A percentile compares a stretch with the other conserved stretches of the same genome.
Evolutionary conservation across 2,797 vertebrate species (phyloP).

Genomic region (Phrynocephalus vlangalii): DNA sequence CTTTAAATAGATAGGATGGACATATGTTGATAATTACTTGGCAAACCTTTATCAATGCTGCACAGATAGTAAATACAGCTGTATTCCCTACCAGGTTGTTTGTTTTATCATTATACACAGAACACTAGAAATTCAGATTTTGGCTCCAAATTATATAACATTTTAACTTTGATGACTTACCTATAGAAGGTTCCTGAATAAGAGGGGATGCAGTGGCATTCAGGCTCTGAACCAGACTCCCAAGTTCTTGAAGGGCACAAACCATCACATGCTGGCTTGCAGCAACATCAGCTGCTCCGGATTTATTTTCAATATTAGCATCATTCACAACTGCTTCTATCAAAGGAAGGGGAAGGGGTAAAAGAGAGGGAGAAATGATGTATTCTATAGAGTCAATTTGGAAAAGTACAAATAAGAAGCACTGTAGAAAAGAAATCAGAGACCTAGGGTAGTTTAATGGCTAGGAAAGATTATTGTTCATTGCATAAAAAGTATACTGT

Average conservation of each 20-base stretch:
- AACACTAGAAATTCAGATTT: background rate
- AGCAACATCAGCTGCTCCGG: conserved; percentile 91
- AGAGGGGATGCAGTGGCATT: conserved; percentile 96
- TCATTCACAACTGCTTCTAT: conserved; percentile 96
- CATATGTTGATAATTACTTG: background rate
- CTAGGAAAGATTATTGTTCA: background rate
- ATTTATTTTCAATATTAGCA: conserved; percentile 92
- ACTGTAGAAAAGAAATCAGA: background rate
- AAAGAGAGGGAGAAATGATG: conserved; percentile 45
- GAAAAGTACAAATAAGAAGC: background rate
- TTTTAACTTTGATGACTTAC: conserved; percentile 71
- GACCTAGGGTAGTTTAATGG: background rate
- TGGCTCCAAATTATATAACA: background rate
- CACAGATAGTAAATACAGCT: background rate
- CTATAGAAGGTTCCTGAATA: conserved; percentile 96
- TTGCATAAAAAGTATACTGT: no score
- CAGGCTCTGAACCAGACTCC: conserved; percentile 95
- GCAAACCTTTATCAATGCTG: background rate
- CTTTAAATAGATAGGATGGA: background rate
- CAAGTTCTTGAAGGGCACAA: conserved; percentile 95
- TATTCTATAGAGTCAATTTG: background rate
- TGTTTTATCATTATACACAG: background rate
- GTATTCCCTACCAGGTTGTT: no score
- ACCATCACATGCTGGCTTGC: conserved; percentile 99
- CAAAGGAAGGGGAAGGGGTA: conserved; percentile 8